phyloP scores from a whole-genome alignment of 2,113 vertebrate species.

The Sialia sialis region DNA sequence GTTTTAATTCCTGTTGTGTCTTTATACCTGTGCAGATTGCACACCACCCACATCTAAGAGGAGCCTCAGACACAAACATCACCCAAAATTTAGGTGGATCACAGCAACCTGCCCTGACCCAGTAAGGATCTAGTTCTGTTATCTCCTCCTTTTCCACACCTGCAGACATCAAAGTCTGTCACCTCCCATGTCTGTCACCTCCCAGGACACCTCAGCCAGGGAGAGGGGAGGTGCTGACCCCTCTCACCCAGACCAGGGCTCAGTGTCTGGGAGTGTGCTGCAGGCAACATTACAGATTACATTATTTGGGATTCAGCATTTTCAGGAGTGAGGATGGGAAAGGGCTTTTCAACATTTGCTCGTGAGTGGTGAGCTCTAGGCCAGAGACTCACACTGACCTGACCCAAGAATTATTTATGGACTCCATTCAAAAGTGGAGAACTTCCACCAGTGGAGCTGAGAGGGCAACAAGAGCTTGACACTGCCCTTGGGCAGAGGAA shows the following conservation, averaged over 20 bases:
- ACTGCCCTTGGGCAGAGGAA: background rate
- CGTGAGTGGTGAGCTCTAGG: background rate
- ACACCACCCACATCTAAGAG: background rate
- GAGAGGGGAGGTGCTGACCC: background rate
- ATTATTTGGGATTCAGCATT: background rate
- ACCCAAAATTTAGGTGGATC: background rate
- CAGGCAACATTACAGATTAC: background rate
- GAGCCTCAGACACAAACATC: background rate
- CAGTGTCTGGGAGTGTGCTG: background rate
- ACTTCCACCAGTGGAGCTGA: background rate
- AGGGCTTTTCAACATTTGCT: background rate
- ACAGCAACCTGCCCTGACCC: background rate
- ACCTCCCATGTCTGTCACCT: background rate
- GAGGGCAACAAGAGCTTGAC: background rate
- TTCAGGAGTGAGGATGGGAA: background rate
- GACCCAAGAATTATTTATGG: background rate
- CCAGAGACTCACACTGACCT: background rate
- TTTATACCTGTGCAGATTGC: background rate
- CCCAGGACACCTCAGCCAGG: background rate
- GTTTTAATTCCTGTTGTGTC: background rate
- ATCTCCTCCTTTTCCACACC: background rate
- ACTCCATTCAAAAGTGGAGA: background rate
- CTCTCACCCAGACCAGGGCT: background rate
- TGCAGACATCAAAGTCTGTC: background rate
- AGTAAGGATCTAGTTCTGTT: background rate